Conservation (phyloP, 2,113 vertebrate species). For the Macroglossus sobrinus region DNA sequence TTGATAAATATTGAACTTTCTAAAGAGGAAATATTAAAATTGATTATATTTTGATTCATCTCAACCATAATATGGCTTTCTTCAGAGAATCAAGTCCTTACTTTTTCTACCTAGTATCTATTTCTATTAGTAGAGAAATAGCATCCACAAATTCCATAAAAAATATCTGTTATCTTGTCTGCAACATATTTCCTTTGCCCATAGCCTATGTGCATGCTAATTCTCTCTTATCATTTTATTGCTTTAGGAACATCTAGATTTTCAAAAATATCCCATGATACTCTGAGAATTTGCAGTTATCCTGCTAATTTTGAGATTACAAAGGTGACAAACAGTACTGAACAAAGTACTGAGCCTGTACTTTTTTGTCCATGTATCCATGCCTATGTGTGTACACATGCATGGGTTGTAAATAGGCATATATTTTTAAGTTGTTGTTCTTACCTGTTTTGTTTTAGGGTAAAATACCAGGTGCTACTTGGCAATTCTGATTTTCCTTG, state of each 20-base stretch:
- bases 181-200: neutral
- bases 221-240: neutral
- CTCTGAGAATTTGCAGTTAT: neutral
- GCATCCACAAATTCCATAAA: neutral
- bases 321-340: neutral
- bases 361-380: neutral
- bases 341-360: neutral
- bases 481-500: conserved; percentile 70
- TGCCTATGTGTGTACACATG: neutral
- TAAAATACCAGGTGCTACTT: conserved; percentile 57
- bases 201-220: neutral
- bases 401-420: neutral
- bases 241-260: neutral
- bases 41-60: conserved; percentile 32
- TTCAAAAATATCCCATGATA: neutral
- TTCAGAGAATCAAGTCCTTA: conserved; percentile 8
- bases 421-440: conserved; percentile 12
- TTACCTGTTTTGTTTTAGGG: conserved; percentile 47
- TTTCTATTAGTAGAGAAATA: conserved; percentile 21
- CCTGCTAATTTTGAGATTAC: neutral
- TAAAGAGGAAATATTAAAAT: conserved; percentile 50
- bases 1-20: conserved; percentile 47
- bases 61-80: conserved; percentile 32
- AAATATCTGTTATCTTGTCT: neutral
- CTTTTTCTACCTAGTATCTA: neutral